Conservation (phyloP, 2,797 vertebrate genomes). For the Ptychadena robeensis region DNA sequence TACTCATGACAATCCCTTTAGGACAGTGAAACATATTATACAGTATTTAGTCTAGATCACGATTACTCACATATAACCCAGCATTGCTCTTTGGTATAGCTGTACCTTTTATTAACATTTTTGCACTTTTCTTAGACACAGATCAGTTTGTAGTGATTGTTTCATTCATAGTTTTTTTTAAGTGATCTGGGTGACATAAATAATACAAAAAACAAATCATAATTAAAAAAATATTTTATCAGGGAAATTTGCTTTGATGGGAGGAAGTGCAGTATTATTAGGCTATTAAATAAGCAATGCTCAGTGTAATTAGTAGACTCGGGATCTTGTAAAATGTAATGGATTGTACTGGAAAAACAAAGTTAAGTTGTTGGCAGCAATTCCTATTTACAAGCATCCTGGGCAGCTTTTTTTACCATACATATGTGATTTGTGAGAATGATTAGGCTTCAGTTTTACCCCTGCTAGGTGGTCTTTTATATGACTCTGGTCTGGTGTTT, state of each 20-base stretch:
- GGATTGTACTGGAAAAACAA: no score
- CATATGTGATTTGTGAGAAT: no score
- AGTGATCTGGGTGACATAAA: neutral
- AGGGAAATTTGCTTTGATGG: neutral
- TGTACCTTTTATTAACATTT: slow-evolving; percentile 22
- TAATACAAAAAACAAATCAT: slow-evolving; percentile 6
- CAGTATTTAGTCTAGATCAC: neutral
- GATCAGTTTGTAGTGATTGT: slow-evolving; percentile 20
- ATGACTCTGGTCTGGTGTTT: no score
- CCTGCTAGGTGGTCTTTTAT: no score
- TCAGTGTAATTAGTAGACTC: no score
- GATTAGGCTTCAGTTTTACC: no score
- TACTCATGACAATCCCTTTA: slow-evolving; percentile 54
- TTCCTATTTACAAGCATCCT: no score
- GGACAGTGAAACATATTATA: slow-evolving; percentile 36
- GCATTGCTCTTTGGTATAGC: neutral
- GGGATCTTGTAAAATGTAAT: no score
- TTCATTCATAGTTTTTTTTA: slow-evolving; percentile 15
- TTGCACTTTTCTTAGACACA: slow-evolving; percentile 4
- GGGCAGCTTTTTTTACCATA: no score
- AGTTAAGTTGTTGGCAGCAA: no score
- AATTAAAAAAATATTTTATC: slow-evolving; percentile 10
- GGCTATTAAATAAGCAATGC: neutral
- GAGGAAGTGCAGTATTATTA: neutral
- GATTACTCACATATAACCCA: slow-evolving; percentile 31